Percentiles rank a stretch among this genome's conserved stretches.
Evolutionary conservation across 2,113 vertebrate genomes (phyloP).

Genomic region (Notarius quadriscutis): DNA sequence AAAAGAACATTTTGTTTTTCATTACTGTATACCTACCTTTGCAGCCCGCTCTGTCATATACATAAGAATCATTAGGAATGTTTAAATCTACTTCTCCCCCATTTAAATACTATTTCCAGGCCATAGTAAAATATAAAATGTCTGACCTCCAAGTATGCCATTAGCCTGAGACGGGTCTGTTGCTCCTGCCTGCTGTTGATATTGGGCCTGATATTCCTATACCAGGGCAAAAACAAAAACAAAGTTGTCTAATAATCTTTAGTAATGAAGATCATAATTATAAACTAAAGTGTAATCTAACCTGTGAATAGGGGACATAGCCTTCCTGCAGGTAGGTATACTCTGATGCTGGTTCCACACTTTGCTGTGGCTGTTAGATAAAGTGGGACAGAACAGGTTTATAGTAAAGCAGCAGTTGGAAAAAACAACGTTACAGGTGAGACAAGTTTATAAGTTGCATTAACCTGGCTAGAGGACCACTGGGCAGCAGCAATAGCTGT

Average conservation of each 20-base stretch:
- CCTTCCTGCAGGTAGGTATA: constrained; percentile 91
- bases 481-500: constrained; percentile 98
- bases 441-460: not conserved
- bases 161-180: constrained; percentile 80
- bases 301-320: constrained; percentile 84
- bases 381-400: constrained; percentile 21
- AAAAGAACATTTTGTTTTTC: no score
- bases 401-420: not conserved
- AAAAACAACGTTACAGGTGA: not conserved
- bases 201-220: constrained; percentile 89
- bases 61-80: not conserved
- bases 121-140: not conserved
- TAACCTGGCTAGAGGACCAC: constrained; percentile 97
- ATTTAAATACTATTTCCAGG: not conserved
- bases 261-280: not conserved
- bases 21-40: no score
- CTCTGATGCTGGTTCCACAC: constrained; percentile 82
- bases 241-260: constrained; percentile 38
- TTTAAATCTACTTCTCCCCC: not conserved
- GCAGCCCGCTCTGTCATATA: not conserved
- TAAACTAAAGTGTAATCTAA: constrained; percentile 48
- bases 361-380: constrained; percentile 78
- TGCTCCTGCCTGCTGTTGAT: constrained; percentile 76
- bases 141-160: constrained; percentile 75
- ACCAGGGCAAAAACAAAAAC: constrained; percentile 41